Conservation (phyloP, 2,888 invertebrate species). For the Erebia palarica region DNA sequence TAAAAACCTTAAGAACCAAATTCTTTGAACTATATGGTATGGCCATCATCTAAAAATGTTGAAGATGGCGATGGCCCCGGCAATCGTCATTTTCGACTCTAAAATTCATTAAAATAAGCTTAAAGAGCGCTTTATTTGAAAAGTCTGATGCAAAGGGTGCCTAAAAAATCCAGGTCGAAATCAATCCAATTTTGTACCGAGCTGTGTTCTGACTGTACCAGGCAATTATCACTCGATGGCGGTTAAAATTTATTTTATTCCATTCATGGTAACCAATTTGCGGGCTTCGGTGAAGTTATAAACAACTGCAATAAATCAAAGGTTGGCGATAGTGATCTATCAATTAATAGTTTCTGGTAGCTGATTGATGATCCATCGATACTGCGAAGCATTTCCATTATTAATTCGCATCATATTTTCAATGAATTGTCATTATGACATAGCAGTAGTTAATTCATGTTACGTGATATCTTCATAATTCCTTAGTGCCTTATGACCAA, state of each 20-base stretch:
- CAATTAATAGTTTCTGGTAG: slow-evolving; percentile 18
- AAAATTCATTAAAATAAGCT: too few species aligned
- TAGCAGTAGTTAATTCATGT: not conserved
- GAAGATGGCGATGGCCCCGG: too few species aligned
- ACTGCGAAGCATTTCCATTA: not conserved
- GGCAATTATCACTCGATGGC: not conserved
- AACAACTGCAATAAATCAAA: slow-evolving; percentile 21
- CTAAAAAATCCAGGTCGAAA: too few species aligned
- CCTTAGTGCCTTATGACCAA: too few species aligned
- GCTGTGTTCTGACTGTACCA: not conserved
- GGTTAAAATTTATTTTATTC: slow-evolving; percentile 2
- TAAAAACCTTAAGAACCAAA: too few species aligned
- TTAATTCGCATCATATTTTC: not conserved
- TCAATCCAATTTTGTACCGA: too few species aligned
- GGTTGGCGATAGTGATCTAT: slow-evolving; percentile 11
- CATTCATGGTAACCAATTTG: not conserved
- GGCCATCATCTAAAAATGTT: too few species aligned
- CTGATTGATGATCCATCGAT: slow-evolving; percentile 3
- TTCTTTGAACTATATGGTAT: too few species aligned
- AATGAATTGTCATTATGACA: not conserved
- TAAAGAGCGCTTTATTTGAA: too few species aligned
- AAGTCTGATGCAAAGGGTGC: too few species aligned
- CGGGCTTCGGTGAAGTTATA: slow-evolving; percentile 1
- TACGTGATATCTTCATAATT: too few species aligned
- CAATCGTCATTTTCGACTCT: too few species aligned